phyloP scores from a whole-genome alignment of 2,113 vertebrate species.

The Oncorhynchus kisutch region DNA sequence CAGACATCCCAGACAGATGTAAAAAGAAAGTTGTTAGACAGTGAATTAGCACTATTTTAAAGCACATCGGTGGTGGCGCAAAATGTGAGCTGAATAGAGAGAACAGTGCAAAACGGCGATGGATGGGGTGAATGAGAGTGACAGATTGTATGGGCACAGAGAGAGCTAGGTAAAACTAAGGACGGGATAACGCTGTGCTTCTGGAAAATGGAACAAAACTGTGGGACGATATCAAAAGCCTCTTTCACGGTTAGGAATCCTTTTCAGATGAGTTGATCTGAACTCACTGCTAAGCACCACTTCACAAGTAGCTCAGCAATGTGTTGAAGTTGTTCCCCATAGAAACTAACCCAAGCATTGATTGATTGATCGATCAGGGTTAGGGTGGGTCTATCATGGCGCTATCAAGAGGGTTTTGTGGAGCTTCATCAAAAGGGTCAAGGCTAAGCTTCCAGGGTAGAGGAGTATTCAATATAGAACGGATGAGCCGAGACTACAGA shows the following conservation, averaged over 20 bases:
- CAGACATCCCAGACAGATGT: too few species aligned
- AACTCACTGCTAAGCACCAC: conserved; percentile 2
- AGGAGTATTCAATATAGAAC: too few species aligned
- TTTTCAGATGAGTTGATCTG: conserved; percentile 7
- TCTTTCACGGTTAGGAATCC: background rate
- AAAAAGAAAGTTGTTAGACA: too few species aligned
- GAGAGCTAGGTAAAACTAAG: background rate
- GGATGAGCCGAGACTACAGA: too few species aligned
- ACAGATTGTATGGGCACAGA: background rate
- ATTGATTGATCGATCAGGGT: conserved; percentile 32
- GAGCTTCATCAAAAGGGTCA: too few species aligned
- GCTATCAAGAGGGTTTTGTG: too few species aligned
- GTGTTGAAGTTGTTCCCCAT: too few species aligned
- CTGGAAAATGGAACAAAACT: conserved; percentile 10
- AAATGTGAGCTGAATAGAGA: conserved; percentile 19
- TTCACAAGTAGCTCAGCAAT: too few species aligned
- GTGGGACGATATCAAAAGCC: conserved; percentile 9
- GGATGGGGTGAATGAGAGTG: background rate
- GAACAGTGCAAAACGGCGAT: background rate
- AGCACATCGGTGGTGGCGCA: conserved; percentile 16
- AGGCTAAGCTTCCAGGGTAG: too few species aligned
- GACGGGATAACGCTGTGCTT: too few species aligned
- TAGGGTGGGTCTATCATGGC: conserved; percentile 31
- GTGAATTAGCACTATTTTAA: too few species aligned
- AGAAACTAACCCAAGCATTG: too few species aligned